Evolutionary conservation across 2,797 vertebrate species (phyloP), one percentile per base, ranked within the genome.

Genomic region (Champsocephalus esox): DNA sequence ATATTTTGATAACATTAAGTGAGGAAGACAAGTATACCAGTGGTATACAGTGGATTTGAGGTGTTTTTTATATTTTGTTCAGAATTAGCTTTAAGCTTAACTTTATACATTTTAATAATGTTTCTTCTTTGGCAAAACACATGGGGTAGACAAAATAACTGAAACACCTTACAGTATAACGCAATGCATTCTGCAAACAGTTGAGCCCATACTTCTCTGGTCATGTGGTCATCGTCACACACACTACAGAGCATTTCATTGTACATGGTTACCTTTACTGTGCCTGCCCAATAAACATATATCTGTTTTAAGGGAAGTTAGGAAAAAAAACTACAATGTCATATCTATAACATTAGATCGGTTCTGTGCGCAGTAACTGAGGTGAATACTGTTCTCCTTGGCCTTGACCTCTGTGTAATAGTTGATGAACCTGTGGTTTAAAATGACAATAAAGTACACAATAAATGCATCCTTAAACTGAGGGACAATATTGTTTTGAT

Each of bases 341-440:
- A 65, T 24, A 52, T 66, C 59, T 51, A 16, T 54, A 45, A 48
- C 24, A 10, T 52, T 51, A 12, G 9, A 57, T 64, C 19, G 41
- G 32, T 58, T 43, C 4, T 13, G n/a, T n/a, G 3, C 10, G 5
- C 12, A 50, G 13, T 50, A 50, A 65, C 12, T 65, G 11, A 49
- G 43, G 7, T 43, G 50, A 51, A 56, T 24, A 14, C 9, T 56
- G n/a, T 55, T 56, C 24, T 34, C 43, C 3, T 41, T 24, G 19
- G 13, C 9, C 19, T 48, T 52, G 24, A 46, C 9, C 3, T 17
- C 24, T 52, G n/a, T 10, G 21, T 66, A 12, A 38, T 48, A 28
- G 14, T 11, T 67, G 24, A 28, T 41, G 1, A 60, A 34, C 12
- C 12, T 67, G 61, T n/a, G 16, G 34, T 56, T 50, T 63, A 14